Base-by-base conservation (phyloP, 2,888 invertebrate species). In the Scaptomyza caliginosa region DNA sequence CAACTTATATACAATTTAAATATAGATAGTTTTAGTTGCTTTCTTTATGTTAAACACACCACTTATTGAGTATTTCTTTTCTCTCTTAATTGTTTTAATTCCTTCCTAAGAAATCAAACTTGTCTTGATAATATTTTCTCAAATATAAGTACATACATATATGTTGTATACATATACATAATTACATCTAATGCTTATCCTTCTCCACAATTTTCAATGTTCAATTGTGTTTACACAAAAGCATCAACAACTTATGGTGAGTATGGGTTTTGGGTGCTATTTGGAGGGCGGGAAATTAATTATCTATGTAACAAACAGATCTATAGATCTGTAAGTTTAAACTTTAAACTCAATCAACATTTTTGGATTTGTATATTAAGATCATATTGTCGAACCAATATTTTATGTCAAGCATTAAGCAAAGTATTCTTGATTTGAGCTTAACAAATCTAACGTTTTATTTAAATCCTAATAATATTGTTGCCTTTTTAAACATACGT, bases 101-200 rank as follows among this genome's bases (percentile, higher is more conserved):
- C 10, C 13, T 48, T 48, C 23, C 21, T 45, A 23, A 16, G 34
- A 45, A 51, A 30, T 17, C 19, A 3, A 30, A 23, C 42, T 17
- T 51, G 45, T 55, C 49, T 38, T 39, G 17, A 58, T 45, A 19
- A 50, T 16, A 16, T 43, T 32, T 30, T 19, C 21, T 34, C 30
- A 64, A 48, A 63, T 63, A 64, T 52, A 48, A 32, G 30, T 60
- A 46, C 32, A 45, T 43, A 24, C 38, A 43, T 62, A 46, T 40
- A 48, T 38, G 39, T 39, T 16, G 11, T 16, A 16, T 42, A 26
- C 30, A 46, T 30, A 30, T 30, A 30, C n/a, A 19, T 30, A 19
- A n/a, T 19, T 60, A 32, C 13, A 45, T 49, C 34, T 39, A 49
- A 40, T 36, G 8, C 34, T 23, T 36, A 16, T 57, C 34, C 34